A percentile compares a stretch with the other conserved stretches of the same genome.
These are phyloP conservation scores for Anabacerthia variegaticeps DNA, from an alignment of 2,797 vertebrate genomes.

Conservation along the genomic window DNA sequence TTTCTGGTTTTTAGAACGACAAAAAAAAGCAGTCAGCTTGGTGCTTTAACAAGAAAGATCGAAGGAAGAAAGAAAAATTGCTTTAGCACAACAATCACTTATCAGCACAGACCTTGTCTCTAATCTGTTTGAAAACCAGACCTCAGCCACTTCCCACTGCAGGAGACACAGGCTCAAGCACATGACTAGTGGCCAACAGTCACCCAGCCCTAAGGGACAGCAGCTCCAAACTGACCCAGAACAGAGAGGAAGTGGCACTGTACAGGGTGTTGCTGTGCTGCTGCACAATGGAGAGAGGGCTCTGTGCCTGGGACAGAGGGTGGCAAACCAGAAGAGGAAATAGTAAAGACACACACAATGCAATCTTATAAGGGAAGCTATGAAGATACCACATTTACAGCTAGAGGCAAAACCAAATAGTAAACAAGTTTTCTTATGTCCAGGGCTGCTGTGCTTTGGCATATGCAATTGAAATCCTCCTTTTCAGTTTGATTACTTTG, in stretches of 20 bases:
- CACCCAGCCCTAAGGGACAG: not conserved
- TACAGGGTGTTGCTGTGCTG: not conserved
- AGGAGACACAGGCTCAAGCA: not conserved
- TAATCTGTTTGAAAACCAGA: not conserved
- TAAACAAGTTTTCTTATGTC: not conserved
- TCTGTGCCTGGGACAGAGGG: not conserved
- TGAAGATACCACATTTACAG: not conserved
- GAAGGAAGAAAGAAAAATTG: not conserved
- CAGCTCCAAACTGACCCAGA: not conserved
- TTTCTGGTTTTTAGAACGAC: not conserved
- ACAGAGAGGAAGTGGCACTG: not conserved
- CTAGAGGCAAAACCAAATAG: not conserved
- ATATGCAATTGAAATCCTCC: not conserved
- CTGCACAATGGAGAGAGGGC: rapidly evolving
- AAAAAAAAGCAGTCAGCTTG: not conserved
- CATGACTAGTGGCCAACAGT: not conserved
- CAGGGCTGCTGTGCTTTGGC: not conserved
- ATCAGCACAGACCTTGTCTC: not conserved
- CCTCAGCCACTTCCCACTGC: not conserved
- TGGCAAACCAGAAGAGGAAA: not conserved
- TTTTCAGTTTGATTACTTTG: not conserved
- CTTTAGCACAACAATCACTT: not conserved
- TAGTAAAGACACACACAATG: not conserved
- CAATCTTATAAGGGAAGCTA: not conserved
- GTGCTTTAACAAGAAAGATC: not conserved